Conservation (phyloP, 2,888 invertebrate genomes). For the Ellobium chinense region DNA sequence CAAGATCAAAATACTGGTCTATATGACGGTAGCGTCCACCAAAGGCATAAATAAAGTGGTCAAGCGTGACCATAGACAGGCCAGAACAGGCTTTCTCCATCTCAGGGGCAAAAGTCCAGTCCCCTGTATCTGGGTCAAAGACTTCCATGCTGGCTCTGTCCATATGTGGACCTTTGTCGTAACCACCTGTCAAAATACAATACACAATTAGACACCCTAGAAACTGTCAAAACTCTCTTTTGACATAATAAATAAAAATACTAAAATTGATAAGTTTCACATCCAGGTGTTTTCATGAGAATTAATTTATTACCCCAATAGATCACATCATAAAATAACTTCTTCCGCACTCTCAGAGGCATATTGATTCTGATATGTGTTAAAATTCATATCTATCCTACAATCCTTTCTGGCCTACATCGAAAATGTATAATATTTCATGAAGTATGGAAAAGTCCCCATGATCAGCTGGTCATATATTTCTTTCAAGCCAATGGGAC, state of each 20-base stretch:
- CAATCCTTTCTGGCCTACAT: too few species aligned
- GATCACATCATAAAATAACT: too few species aligned
- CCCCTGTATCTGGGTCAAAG: constrained; percentile 72
- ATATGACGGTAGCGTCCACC: constrained; percentile 75
- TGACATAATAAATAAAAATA: background rate
- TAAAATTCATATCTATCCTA: too few species aligned
- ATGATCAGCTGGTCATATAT: too few species aligned
- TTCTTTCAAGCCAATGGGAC: too few species aligned
- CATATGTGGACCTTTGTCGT: constrained; percentile 75
- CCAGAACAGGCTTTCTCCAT: constrained; percentile 78
- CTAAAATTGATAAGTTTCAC: background rate
- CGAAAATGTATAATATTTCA: too few species aligned
- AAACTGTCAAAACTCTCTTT: background rate
- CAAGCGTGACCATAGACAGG: constrained; percentile 72
- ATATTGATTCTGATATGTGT: too few species aligned
- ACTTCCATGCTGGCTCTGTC: constrained; percentile 77
- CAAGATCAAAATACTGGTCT: constrained; percentile 75
- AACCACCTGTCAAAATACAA: too few species aligned
- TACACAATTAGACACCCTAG: background rate
- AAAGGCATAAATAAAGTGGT: constrained; percentile 74
- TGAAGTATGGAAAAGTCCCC: too few species aligned
- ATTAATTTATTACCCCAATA: too few species aligned
- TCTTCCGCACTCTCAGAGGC: too few species aligned
- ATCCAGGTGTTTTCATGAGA: background rate
- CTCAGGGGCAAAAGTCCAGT: constrained; percentile 76